Conservation (phyloP, 2,797 vertebrate genomes). For the Microctenopoma lineatum region DNA sequence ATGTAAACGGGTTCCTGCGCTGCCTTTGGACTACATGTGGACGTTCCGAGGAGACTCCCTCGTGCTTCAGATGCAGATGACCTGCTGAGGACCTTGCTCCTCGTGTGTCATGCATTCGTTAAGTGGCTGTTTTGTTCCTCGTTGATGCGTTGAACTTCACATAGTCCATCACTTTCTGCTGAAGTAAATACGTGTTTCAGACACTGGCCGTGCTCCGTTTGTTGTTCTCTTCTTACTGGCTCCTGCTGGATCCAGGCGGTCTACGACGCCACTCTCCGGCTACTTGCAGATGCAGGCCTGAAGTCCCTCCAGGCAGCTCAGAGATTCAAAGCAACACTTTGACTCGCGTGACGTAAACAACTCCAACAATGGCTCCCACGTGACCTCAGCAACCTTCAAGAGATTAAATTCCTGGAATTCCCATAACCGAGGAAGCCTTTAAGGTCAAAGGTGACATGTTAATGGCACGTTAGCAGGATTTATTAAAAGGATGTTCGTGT, state of each 20-base stretch:
- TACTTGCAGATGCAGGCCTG: background rate
- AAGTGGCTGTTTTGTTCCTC: too few species aligned
- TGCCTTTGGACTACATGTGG: too few species aligned
- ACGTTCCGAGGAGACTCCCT: too few species aligned
- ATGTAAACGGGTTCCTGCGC: too few species aligned
- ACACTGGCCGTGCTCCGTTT: background rate
- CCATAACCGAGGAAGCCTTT: background rate
- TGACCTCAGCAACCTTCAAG: background rate
- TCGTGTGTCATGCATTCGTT: too few species aligned
- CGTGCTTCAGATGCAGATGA: background rate
- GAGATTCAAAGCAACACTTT: background rate
- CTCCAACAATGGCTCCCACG: too few species aligned
- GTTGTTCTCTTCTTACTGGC: background rate
- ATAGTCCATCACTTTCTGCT: background rate
- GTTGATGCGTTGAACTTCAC: too few species aligned
- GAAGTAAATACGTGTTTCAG: background rate
- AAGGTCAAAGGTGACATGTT: background rate
- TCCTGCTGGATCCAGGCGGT: background rate
- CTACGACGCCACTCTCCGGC: background rate
- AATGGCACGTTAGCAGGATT: background rate
- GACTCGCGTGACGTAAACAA: background rate
- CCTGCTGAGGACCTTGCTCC: too few species aligned
- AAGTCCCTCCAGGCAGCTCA: background rate
- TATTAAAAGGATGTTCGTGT: too few species aligned
- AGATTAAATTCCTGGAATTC: background rate